Conservation (phyloP, 2,888 invertebrate species). For the Scaptomyza flava region DNA sequence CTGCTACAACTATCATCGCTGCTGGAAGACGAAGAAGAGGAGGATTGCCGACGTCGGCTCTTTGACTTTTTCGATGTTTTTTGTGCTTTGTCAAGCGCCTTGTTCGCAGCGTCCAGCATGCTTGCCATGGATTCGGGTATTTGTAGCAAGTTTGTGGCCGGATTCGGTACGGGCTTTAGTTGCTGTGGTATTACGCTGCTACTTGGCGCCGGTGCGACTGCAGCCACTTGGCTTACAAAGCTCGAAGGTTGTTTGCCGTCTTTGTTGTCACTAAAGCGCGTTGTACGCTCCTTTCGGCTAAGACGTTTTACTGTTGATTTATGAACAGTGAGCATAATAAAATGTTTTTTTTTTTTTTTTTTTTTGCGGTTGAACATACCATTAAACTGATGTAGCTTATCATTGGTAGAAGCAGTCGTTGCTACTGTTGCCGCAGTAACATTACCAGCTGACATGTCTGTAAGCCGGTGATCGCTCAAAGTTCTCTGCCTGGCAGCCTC, state of each 20-base stretch:
- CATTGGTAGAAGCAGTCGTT: constrained; percentile 54
- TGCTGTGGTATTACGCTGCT: constrained; percentile 34
- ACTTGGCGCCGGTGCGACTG: constrained; percentile 13
- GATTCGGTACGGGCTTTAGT: constrained; percentile 61
- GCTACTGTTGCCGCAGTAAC: constrained; percentile 75
- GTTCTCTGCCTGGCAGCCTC: constrained; percentile 23
- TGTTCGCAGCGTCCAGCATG: constrained; percentile 72
- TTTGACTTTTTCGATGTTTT: constrained; percentile 57
- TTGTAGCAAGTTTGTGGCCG: constrained; percentile 64
- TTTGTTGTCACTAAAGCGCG: constrained; percentile 84
- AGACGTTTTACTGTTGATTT: constrained; percentile 77
- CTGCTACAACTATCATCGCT: constrained; percentile 33
- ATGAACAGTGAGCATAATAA: neutral
- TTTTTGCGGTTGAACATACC: constrained; percentile 71
- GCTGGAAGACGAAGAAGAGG: constrained; percentile 59
- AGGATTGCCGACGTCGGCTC: constrained; percentile 49
- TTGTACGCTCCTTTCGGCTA: constrained; percentile 82
- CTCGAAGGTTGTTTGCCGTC: constrained; percentile 70
- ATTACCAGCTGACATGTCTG: constrained; percentile 59
- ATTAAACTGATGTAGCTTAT: constrained; percentile 81
- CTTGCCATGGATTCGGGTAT: constrained; percentile 60
- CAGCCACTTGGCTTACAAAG: constrained; percentile 65
- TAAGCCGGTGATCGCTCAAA: constrained; percentile 19
- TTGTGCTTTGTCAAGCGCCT: constrained; percentile 68
- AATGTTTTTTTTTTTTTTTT: neutral